Conservation (phyloP, 2,113 vertebrate species). For the Pelobates fuscus region DNA sequence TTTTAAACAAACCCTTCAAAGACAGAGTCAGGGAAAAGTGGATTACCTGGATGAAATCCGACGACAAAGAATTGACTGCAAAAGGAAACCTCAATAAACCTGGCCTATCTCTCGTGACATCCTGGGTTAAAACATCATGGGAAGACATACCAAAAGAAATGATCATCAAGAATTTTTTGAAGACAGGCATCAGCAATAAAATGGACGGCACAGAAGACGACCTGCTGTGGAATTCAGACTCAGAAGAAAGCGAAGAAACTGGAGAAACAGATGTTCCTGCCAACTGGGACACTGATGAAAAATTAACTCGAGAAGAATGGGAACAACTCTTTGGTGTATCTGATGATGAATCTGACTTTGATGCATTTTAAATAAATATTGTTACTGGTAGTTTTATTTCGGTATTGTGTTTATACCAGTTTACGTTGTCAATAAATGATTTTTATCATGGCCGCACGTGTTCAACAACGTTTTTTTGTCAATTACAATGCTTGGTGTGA, state of each 20-base stretch:
- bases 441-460: no score
- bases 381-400: no score
- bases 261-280: no score
- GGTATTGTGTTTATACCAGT: no score
- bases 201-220: constrained; percentile 4
- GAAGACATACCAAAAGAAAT: neutral
- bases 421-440: no score
- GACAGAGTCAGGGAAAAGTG: no score
- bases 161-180: constrained; percentile 1
- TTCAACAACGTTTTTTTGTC: no score
- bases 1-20: neutral
- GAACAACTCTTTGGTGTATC: neutral
- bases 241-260: constrained; percentile 1
- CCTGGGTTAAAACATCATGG: neutral
- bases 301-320: constrained; percentile 5
- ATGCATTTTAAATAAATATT: no score
- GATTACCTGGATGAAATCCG: neutral
- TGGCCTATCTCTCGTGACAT: neutral
- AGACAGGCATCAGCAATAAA: constrained; percentile 1
- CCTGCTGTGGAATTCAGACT: neutral
- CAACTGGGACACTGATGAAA: constrained; percentile 5
- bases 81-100: neutral
- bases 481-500: no score
- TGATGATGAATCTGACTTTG: no score
- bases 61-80: neutral